phyloP scores from a whole-genome alignment of 2,888 invertebrate genomes.

The Apamea sordens region DNA sequence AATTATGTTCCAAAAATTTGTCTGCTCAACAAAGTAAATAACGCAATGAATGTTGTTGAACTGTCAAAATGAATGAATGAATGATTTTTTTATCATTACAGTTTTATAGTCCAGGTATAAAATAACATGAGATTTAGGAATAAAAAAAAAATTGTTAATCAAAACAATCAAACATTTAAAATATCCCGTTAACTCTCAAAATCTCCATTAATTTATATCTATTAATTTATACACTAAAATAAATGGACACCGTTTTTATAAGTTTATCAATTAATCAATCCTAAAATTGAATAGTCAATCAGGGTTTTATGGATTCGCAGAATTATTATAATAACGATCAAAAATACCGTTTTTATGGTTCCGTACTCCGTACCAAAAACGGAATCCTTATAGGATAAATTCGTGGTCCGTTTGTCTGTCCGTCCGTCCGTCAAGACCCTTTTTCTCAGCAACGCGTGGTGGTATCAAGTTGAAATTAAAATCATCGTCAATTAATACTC shows the following conservation, averaged over 20 bases:
- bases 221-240: no score
- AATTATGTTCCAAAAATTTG: no score
- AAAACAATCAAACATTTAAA: background rate
- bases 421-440: no score
- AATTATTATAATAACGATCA: background rate
- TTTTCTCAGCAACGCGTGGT: no score
- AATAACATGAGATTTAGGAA: background rate
- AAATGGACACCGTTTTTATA: background rate
- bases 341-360: background rate
- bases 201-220: background rate
- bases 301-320: background rate
- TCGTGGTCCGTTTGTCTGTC: no score
- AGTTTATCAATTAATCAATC: constrained; percentile 1
- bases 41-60: no score
- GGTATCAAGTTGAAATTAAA: no score
- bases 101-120: background rate
- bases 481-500: no score
- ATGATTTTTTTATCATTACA: background rate
- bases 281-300: background rate
- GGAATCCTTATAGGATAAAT: no score
- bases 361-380: no score
- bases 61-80: no score
- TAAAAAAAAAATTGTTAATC: background rate
- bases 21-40: no score
- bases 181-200: constrained; percentile 1